Base-by-base conservation (phyloP, 2,113 vertebrate genomes). In the Festucalex cinctus region DNA sequence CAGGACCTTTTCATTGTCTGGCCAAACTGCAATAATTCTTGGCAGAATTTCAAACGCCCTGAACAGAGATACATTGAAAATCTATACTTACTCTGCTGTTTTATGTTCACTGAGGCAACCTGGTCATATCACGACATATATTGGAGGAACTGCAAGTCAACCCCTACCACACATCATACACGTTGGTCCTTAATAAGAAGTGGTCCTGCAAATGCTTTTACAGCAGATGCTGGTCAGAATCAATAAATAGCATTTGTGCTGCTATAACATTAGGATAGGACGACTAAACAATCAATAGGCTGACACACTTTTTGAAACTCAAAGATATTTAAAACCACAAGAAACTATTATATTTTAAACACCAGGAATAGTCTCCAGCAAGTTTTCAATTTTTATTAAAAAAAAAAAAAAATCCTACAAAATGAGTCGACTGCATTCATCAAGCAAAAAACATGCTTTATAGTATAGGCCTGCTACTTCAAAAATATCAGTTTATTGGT, bases 61-160 rank as follows among this genome's bases (percentile, higher is more conserved):
- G 13, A 8, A 17, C 28, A 16, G 14, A 17, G 26, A 57, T 32
- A 9, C 54, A n/a, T n/a, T 59, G 19, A 36, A 59, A 36, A 59
- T 59, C 57, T 10, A 36, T 36, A 59, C 32, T 59, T 20, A 22
- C 22, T 53, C 51, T 24, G 51, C 22, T 26, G 10, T 53, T 36
- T 17, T 32, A 59, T 3, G 9, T 80, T 68, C 63, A 74, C 56
- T 68, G 65, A 53, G 54, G 26, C 49, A 57, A 41, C 49, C 65
- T 37, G 20, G 28, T 59, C 63, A 71, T 66, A 66, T 66, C 35
- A 44, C 6, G 14, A 26, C 63, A 63, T 72, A 49, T 66, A 71
- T 8, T 20, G 19, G 49, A 59, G 57, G 32, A 59, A 36, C 10
- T 9, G 13, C 24, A 14, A 59, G 57, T 36, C 28, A 57, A 36